Conservation (phyloP, 2,113 vertebrate species). For the Fulica atra region DNA sequence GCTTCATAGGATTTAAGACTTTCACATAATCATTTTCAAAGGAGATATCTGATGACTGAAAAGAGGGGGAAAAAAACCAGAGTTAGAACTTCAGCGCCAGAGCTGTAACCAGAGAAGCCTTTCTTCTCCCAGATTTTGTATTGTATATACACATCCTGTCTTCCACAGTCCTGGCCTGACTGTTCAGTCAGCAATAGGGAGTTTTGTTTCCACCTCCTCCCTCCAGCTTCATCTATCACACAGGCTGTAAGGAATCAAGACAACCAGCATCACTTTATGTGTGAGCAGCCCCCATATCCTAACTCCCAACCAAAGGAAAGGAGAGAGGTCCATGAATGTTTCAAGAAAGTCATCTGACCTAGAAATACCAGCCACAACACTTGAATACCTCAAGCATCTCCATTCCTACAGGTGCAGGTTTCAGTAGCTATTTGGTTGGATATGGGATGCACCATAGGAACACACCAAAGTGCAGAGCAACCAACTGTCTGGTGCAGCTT, state of each 20-base stretch:
- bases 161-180: background rate
- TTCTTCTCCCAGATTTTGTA: background rate
- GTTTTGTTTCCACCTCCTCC: background rate
- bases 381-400: background rate
- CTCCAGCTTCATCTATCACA: background rate
- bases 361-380: background rate
- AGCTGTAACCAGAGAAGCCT: background rate
- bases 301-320: background rate
- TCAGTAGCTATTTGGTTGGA: background rate
- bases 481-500: background rate
- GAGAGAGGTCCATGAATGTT: background rate
- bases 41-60: background rate
- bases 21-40: background rate
- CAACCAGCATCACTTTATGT: background rate
- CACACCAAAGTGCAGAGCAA: background rate
- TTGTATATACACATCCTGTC: background rate
- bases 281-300: background rate
- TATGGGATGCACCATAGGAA: background rate
- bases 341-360: background rate
- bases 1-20: background rate
- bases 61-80: background rate
- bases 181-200: background rate
- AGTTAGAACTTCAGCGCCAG: background rate
- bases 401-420: background rate
- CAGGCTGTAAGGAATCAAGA: background rate